Conservation (phyloP, 2,888 invertebrate species). For the Steromphala cineraria region DNA sequence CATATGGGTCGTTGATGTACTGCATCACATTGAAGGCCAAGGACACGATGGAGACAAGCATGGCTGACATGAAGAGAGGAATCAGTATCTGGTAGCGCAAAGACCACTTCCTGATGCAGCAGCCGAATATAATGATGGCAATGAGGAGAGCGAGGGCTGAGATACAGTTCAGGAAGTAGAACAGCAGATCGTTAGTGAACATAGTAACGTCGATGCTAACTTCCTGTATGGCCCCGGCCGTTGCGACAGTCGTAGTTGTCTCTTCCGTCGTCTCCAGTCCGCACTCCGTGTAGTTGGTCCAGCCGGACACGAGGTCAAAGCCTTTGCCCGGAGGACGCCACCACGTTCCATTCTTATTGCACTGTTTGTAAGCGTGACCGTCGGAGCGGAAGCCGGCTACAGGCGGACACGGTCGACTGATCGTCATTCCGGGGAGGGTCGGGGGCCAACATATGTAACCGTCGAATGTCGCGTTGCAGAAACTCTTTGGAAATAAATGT, state of each 20-base stretch:
- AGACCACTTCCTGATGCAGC: conserved; percentile 4
- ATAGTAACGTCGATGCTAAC: background rate
- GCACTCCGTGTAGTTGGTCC: conserved; percentile 18
- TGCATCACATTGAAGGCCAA: conserved; percentile 8
- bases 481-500: conserved; percentile 7
- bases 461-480: conserved; percentile 23
- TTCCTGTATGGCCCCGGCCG: background rate
- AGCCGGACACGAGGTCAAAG: background rate
- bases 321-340: background rate
- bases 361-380: conserved; percentile 3
- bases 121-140: conserved; percentile 16
- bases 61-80: conserved; percentile 18
- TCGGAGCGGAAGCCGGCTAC: background rate
- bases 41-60: conserved; percentile 23
- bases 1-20: background rate
- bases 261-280: background rate
- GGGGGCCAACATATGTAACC: conserved; percentile 26
- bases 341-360: conserved; percentile 23
- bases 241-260: background rate
- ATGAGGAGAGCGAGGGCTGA: background rate
- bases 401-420: conserved; percentile 15
- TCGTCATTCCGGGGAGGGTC: conserved; percentile 20
- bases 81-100: conserved; percentile 18
- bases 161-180: conserved; percentile 8
- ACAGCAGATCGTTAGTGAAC: background rate